phyloP scores from a whole-genome alignment of 2,113 vertebrate species.

The Otolemur garnettii region DNA sequence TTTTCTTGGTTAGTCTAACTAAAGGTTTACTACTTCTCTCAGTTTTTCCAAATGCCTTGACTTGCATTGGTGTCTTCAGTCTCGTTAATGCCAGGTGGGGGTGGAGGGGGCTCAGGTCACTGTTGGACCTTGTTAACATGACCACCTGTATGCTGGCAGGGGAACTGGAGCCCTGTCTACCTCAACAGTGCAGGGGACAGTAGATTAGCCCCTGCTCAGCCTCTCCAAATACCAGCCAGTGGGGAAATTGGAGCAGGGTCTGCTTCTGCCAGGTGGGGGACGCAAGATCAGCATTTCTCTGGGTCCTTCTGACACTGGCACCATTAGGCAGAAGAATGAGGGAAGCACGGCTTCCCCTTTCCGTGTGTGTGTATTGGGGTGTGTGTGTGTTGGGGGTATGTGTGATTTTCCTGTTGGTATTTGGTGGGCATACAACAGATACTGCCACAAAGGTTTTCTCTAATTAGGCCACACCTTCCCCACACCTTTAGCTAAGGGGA shows the following conservation, averaged over 20 bases:
- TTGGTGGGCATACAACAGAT: not conserved
- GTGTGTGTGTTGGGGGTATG: not conserved
- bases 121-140: not conserved
- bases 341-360: not conserved
- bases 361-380: not conserved
- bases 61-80: not conserved
- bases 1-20: not conserved
- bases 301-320: not conserved
- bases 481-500: not conserved
- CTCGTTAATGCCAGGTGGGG: not conserved
- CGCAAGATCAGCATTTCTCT: not conserved
- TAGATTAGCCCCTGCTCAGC: not conserved
- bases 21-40: not conserved
- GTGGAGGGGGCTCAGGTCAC: not conserved
- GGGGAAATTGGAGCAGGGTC: not conserved
- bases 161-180: not conserved
- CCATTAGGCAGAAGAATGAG: no score
- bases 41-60: not conserved
- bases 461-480: not conserved
- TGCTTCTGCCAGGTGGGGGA: not conserved
- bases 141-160: not conserved
- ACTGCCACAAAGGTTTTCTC: not conserved
- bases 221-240: not conserved
- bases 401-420: not conserved
- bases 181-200: not conserved